Evolutionary conservation across 2,797 vertebrate genomes (phyloP).

Genomic region (Erpetoichthys calabaricus): DNA sequence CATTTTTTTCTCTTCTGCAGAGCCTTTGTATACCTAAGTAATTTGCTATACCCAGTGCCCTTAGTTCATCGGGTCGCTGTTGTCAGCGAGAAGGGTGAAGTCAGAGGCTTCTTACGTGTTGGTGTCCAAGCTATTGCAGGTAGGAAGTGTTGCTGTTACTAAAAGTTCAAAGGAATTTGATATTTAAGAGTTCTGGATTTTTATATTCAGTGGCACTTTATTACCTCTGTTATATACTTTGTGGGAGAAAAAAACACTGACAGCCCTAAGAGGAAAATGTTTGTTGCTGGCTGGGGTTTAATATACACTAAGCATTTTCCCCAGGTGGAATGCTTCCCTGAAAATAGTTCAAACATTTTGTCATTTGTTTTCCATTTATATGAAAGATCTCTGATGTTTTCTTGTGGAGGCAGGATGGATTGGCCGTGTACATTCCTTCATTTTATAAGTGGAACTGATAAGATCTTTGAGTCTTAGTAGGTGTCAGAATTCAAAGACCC

Average conservation of each 20-base stretch:
- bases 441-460: too few relatives aligned
- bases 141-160: constrained; percentile 36
- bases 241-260: neutral
- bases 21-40: constrained; percentile 96
- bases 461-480: too few relatives aligned
- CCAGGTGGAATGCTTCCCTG: too few relatives aligned
- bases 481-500: too few relatives aligned
- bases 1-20: constrained; percentile 35
- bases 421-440: too few relatives aligned
- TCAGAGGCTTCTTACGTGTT: constrained; percentile 85
- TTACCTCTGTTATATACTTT: neutral
- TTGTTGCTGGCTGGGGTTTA: too few relatives aligned
- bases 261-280: too few relatives aligned
- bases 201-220: neutral
- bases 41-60: constrained; percentile 88
- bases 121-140: constrained; percentile 95
- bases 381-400: too few relatives aligned
- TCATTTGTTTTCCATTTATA: too few relatives aligned
- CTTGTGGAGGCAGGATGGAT: too few relatives aligned
- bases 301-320: too few relatives aligned
- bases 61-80: constrained; percentile 89
- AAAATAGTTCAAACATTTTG: too few relatives aligned
- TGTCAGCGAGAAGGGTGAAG: constrained; percentile 93
- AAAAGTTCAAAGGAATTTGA: neutral
- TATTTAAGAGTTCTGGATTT: neutral